Evolutionary conservation across 1,140 invertebrate genomes (phyloP).

Genomic region (Lepidurus couesii): DNA sequence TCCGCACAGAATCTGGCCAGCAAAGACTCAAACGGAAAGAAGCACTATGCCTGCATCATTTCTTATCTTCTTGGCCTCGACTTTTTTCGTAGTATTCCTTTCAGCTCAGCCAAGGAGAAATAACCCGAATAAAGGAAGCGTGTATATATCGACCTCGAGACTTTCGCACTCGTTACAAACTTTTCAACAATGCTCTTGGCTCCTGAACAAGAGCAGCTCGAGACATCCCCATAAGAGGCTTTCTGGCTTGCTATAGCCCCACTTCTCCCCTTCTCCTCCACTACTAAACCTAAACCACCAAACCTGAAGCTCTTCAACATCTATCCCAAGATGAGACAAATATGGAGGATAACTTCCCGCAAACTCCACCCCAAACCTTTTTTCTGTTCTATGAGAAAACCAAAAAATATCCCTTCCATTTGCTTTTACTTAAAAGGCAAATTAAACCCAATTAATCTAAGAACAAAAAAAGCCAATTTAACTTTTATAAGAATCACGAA

Average conservation of each 20-base stretch:
- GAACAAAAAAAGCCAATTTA: no score
- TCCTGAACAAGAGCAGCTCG: neutral
- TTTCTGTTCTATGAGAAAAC: no score
- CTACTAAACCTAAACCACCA: neutral
- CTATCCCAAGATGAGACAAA: no score
- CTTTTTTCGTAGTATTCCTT: neutral
- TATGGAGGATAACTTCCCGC: no score
- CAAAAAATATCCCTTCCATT: no score
- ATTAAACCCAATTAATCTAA: no score
- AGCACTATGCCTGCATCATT: conserved; percentile 12
- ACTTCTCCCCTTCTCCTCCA: neutral
- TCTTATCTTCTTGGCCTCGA: neutral
- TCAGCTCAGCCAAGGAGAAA: neutral
- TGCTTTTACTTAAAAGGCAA: no score
- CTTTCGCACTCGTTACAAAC: conserved; percentile 12
- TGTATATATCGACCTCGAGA: conserved; percentile 14
- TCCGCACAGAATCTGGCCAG: neutral
- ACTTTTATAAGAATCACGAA: no score
- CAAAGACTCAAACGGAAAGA: neutral
- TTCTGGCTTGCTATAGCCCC: neutral
- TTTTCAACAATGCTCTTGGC: conserved; percentile 8
- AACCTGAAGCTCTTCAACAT: neutral
- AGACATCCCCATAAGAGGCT: neutral
- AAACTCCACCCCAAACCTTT: no score
- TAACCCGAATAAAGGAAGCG: neutral